phyloP scores from a whole-genome alignment of 35 echinoderm and acorn worm species.

The Ptychodera flava region DNA sequence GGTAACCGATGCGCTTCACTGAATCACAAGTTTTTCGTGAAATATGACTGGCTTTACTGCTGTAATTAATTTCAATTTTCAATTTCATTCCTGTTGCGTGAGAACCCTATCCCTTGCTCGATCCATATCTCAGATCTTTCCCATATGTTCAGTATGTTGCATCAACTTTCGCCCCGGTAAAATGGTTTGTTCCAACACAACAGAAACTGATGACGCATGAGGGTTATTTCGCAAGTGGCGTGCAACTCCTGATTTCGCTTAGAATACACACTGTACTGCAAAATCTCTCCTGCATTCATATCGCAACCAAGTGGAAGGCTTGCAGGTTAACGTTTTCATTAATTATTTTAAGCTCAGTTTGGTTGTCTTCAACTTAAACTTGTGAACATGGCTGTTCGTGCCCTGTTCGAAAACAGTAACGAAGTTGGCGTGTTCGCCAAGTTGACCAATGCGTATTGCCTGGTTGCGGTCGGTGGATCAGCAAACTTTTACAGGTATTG shows the following conservation, averaged over 20 bases:
- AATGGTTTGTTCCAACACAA: not conserved
- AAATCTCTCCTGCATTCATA: too few species aligned
- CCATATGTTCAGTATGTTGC: too few species aligned
- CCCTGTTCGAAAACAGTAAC: slow-evolving; percentile 88
- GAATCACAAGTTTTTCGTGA: too few species aligned
- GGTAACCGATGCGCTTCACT: too few species aligned
- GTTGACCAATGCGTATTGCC: slow-evolving; percentile 82
- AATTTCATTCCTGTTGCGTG: not conserved
- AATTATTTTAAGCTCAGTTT: not conserved
- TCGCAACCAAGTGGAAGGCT: not conserved
- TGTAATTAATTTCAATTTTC: not conserved
- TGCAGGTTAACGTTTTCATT: not conserved
- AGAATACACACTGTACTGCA: not conserved
- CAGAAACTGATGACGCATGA: not conserved
- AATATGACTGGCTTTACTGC: too few species aligned
- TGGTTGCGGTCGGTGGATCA: slow-evolving; percentile 71
- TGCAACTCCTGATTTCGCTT: not conserved
- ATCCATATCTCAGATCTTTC: too few species aligned
- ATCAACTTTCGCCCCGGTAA: not conserved
- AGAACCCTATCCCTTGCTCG: not conserved
- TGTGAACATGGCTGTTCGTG: slow-evolving; percentile 67
- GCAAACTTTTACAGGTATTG: slow-evolving; percentile 96
- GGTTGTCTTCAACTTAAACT: not conserved
- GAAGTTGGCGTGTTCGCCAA: slow-evolving; percentile 94
- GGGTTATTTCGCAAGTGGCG: not conserved